Evolutionary conservation across 2,888 invertebrate genomes (phyloP), one percentile per base, ranked within the genome.

Genomic region (Caenorhabditis afra): DNA sequence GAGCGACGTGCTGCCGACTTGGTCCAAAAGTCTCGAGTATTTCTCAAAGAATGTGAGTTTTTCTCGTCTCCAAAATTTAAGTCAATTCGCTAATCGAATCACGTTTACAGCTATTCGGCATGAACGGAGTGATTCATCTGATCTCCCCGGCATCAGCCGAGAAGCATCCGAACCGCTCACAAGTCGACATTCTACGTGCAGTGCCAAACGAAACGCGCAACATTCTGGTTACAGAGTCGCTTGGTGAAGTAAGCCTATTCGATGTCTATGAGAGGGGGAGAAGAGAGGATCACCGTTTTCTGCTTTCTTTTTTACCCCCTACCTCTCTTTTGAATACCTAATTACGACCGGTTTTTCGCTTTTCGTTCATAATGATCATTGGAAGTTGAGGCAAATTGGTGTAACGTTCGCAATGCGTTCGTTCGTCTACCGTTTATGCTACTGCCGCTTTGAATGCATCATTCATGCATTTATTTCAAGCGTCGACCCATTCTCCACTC

Each of bases 181-280:
- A 80, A 39, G 67, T 85, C n/a, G 81, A 85, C 4, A 83, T 84
- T 49, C 58, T 85, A 39, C 70, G 83, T 50, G 59, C 67, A 29
- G 74, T 55, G 52, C 47, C 71, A 5, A 59, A 81, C 37, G 75
- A 84, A 22, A 84, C 84, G 12, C 76, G 85, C 37, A 85, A 84
- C 62, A 85, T 85, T 57, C 76, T 85, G 35, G 75, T 85, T 18
- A 85, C 85, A 16, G 85, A 85, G 53, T 78, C 81, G 41, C 64
- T 73, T 58, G 64, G 73, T 50, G 64, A 64, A 49, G 73, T 73
- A 64, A 64, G 73, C 45, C 41, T 29, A 29, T 29, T 29, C 29
- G 3, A 47, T n/a, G n/a, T n/a, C n/a, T n/a, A n/a, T n/a, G 67
- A 59, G 44, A 23, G 18, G 22, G 16, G 14, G 20, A 59, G 44